Evolutionary conservation across 53 echinoderm and acorn worm genomes (phyloP).

Genomic region (Pentamera pediparva): DNA sequence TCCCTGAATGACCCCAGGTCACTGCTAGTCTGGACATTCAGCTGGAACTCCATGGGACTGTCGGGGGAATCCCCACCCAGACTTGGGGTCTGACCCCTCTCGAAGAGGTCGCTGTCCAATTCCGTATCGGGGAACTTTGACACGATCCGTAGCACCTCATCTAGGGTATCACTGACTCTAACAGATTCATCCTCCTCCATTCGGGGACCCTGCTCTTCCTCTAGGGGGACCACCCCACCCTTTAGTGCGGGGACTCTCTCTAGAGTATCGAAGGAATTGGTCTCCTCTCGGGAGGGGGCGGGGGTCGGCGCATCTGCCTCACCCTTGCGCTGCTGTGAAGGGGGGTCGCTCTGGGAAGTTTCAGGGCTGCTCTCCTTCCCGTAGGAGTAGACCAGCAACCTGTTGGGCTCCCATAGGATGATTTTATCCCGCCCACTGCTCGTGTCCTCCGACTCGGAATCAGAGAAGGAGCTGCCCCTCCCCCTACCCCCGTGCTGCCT

Average conservation of each 20-base stretch:
- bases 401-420: constrained; percentile 29
- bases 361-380: neutral
- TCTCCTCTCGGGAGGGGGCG: neutral
- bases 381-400: constrained; percentile 22
- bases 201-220: neutral
- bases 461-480: neutral
- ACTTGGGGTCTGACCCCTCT: constrained; percentile 21
- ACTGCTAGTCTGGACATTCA: constrained; percentile 7
- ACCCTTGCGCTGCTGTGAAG: neutral
- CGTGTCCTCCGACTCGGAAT: constrained; percentile 13
- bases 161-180: constrained; percentile 31
- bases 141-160: constrained; percentile 52
- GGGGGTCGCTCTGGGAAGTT: neutral
- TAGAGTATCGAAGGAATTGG: neutral
- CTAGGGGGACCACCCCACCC: neutral
- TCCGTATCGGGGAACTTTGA: constrained; percentile 58
- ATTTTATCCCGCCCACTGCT: constrained; percentile 32
- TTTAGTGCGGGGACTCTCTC: neutral
- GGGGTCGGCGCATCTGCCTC: neutral
- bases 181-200: constrained; percentile 2
- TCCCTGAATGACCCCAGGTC: constrained; percentile 62
- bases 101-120: neutral
- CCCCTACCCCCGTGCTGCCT: neutral
- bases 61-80: constrained; percentile 17
- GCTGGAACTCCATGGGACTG: constrained; percentile 14